Evolutionary conservation across 2,888 invertebrate species (phyloP).

Genomic region (Pantelozetes paolii): DNA sequence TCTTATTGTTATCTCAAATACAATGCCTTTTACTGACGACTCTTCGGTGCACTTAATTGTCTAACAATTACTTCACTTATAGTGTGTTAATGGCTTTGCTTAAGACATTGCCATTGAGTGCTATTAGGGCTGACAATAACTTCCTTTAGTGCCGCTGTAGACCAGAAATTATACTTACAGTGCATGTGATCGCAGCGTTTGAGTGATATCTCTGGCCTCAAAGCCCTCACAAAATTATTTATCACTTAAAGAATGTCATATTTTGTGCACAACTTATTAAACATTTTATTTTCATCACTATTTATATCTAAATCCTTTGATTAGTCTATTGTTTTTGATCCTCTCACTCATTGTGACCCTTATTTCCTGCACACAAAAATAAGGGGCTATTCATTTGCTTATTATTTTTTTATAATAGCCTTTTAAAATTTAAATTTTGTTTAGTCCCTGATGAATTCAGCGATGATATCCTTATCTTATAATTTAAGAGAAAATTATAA

Average conservation of each 20-base stretch:
- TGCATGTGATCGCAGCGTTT: neutral
- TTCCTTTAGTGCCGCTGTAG: neutral
- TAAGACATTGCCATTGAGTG: neutral
- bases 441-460: neutral
- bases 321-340: neutral
- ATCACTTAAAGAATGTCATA: neutral
- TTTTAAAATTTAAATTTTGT: neutral
- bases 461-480: no score
- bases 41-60: conserved; percentile 16
- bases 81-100: conserved; percentile 21
- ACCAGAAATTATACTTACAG: neutral
- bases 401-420: neutral
- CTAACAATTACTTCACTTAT: conserved; percentile 4
- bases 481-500: no score
- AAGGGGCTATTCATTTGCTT: no score
- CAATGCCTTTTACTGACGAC: neutral
- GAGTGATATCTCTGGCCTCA: neutral
- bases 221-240: neutral
- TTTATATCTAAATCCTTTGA: conserved; percentile 16
- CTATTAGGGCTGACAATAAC: conserved; percentile 12
- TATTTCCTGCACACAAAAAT: neutral
- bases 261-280: neutral
- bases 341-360: neutral
- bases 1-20: neutral
- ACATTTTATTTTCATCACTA: neutral